Evolutionary conservation across 2,888 invertebrate genomes (phyloP).

Genomic region (Hyles lineata): DNA sequence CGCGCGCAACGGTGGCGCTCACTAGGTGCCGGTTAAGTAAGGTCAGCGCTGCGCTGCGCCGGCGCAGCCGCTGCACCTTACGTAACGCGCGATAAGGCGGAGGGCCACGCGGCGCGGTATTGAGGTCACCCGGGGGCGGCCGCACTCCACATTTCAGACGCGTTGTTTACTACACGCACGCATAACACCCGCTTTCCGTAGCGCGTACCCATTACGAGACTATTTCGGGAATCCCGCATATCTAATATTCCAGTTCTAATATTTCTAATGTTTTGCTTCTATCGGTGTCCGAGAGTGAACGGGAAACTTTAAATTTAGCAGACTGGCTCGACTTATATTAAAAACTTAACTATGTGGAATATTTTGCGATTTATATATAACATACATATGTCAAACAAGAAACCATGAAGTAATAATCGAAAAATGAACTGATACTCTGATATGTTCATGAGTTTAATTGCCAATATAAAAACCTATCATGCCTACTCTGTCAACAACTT

Average conservation of each 20-base stretch:
- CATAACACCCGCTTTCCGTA: conserved; percentile 10
- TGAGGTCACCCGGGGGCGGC: conserved; percentile 25
- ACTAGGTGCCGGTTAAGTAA: conserved; percentile 68
- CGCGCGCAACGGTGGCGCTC: conserved; percentile 41
- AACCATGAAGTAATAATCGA: too few relatives aligned
- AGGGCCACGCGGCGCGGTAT: conserved; percentile 38
- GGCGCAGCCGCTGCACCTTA: conserved; percentile 52
- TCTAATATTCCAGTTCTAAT: conserved; percentile 6
- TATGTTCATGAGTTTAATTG: too few relatives aligned
- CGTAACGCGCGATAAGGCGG: conserved; percentile 51
- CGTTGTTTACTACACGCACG: conserved; percentile 20
- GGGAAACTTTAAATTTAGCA: not conserved
- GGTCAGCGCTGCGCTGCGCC: conserved; percentile 67
- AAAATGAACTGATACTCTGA: too few relatives aligned
- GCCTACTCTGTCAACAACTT: too few relatives aligned
- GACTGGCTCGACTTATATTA: too few relatives aligned
- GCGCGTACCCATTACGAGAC: conserved; percentile 17
- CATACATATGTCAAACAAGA: too few relatives aligned
- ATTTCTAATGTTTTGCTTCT: conserved; percentile 2
- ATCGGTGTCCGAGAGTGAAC: not conserved
- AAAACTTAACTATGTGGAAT: too few relatives aligned
- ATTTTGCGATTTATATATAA: too few relatives aligned
- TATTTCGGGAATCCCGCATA: conserved; percentile 10
- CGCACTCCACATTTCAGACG: conserved; percentile 19
- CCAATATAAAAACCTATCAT: too few relatives aligned